A percentile compares a stretch with the other conserved stretches of the same genome.
phyloP scores from a whole-genome alignment of 2,113 vertebrate genomes.

The Nerophis ophidion region DNA sequence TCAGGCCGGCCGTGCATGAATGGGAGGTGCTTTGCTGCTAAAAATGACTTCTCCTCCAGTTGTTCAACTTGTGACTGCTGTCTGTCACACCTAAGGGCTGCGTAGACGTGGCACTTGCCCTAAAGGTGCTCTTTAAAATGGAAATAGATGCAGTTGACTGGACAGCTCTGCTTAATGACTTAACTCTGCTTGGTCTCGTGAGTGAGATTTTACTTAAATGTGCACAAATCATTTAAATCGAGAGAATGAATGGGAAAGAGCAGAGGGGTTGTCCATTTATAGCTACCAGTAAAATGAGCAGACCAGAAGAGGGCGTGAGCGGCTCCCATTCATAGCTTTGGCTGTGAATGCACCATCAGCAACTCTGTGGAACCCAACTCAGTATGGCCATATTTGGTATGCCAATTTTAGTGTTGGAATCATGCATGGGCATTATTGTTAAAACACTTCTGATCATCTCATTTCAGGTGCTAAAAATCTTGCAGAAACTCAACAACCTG shows the following conservation, averaged over 20 bases:
- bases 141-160: not conserved
- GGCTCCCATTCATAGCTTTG: constrained; percentile 60
- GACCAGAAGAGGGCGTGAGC: constrained; percentile 32
- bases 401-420: not conserved
- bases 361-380: constrained; percentile 51
- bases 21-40: constrained; percentile 43
- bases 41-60: constrained; percentile 50
- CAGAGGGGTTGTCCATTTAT: constrained; percentile 63
- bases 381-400: constrained; percentile 56
- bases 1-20: constrained; percentile 9
- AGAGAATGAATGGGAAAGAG: constrained; percentile 12
- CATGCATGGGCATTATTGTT: not conserved
- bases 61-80: constrained; percentile 47
- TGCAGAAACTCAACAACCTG: constrained; percentile 76
- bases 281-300: constrained; percentile 58
- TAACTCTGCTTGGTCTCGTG: not conserved
- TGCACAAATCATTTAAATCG: not conserved
- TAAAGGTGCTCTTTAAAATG: not conserved
- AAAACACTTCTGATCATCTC: constrained; percentile 2
- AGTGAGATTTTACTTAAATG: not conserved
- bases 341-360: constrained; percentile 65
- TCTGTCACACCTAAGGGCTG: constrained; percentile 35
- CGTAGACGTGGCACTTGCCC: not conserved
- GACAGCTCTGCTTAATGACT: not conserved
- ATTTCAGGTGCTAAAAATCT: constrained; percentile 75